Evolutionary conservation across 2,888 invertebrate species (phyloP), one percentile per base, ranked within the genome.

Genomic region (Chrysolina haemoptera): DNA sequence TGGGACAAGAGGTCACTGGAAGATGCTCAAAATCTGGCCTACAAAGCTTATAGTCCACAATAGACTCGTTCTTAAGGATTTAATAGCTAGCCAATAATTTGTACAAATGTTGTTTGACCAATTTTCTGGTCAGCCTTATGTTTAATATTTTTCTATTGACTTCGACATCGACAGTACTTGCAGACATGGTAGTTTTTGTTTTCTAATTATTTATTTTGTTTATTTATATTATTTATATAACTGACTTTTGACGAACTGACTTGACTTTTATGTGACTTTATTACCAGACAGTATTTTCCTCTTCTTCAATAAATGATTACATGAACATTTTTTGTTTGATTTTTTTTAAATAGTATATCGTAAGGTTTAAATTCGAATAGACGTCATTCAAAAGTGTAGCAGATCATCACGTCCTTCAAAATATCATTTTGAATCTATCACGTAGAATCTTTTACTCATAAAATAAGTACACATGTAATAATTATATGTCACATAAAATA

Each of bases 1-100:
- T 94, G 94, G 94, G 95, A 95, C 85, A 90, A 94, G 77, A 90
- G 95, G 69, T 91, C 93, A 0, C 87, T 91, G 70, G 87, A 89
- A 20, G 90, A 90, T 71, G 90, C 91, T 1, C 92, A 93, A 80
- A 92, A 93, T 75, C 84, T 95, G 74, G 94, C 95, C 1, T 96
- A 95, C 87, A 91, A 92, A 46, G 92, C 92, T 0, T 93, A 94
- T 84, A 86, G 84, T 70, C 88, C 89, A 40, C 86, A 89, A 82
- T 88, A 87, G 70, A 59, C n/a, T 14, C 22, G 35, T 4, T 59
- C 1, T 59, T 8, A n/a, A 27, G 59, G 87, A 72, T 75, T 76
- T 43, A 71, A 66, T 76, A 66, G 59, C 65, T 74, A 67, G 75
- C n/a, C 73, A 66, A 74, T 78, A 69, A 78, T 67, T 78, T 81